These are phyloP conservation scores for Plemyria rubiginata DNA, from an alignment of 2,888 invertebrate genomes.

Conservation along the genomic window DNA sequence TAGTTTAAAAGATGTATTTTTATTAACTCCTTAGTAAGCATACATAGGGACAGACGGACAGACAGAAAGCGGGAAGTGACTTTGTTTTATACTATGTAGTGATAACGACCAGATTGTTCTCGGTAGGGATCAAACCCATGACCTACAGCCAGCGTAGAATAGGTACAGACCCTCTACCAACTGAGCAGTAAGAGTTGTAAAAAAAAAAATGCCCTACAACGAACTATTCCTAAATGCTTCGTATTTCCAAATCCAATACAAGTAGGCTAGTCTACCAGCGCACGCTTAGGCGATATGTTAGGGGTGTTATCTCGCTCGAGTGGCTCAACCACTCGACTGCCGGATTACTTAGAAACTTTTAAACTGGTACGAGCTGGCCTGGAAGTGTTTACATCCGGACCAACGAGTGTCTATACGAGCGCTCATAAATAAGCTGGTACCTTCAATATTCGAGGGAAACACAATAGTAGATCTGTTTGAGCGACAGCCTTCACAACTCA, in stretches of 20 bases:
- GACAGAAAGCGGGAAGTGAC: too few relatives aligned
- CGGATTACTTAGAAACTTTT: slow-evolving; percentile 45
- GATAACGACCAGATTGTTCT: too few relatives aligned
- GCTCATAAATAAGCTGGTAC: background rate
- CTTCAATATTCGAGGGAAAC: background rate
- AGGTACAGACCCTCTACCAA: too few relatives aligned
- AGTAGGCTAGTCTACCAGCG: slow-evolving; percentile 25
- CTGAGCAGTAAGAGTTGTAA: too few relatives aligned
- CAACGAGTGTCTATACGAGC: background rate
- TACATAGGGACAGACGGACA: too few relatives aligned
- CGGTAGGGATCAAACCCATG: too few relatives aligned
- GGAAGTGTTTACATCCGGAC: slow-evolving; percentile 10
- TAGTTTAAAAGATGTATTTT: too few relatives aligned
- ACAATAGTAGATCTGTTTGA: too few relatives aligned
- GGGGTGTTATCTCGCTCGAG: slow-evolving; percentile 47
- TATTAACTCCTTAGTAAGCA: too few relatives aligned
- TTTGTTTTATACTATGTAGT: too few relatives aligned
- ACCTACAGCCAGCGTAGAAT: too few relatives aligned
- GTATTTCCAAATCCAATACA: slow-evolving; percentile 19
- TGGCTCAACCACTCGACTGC: slow-evolving; percentile 41
- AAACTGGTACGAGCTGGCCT: slow-evolving; percentile 33
- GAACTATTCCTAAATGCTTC: background rate
- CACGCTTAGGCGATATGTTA: slow-evolving; percentile 49
- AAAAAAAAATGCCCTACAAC: background rate
- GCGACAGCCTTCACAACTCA: too few relatives aligned